These are phyloP conservation scores for Cerceris rybyensis DNA, from an alignment of 2,888 invertebrate genomes.

Conservation along the genomic window DNA sequence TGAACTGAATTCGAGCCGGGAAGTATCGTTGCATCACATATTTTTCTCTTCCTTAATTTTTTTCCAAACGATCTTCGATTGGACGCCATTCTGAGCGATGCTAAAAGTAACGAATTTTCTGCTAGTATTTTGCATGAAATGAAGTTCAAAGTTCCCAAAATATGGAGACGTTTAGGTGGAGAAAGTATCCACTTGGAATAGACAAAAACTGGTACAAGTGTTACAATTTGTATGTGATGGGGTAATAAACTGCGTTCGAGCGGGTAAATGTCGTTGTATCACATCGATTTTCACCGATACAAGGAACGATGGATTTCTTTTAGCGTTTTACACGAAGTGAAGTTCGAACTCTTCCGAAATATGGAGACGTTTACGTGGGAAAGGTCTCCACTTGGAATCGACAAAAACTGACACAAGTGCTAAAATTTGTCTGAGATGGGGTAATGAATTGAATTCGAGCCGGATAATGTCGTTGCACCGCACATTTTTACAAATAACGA, in stretches of 20 bases:
- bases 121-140: too few relatives aligned
- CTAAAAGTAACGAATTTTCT: too few relatives aligned
- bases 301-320: too few relatives aligned
- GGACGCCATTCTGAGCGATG: too few relatives aligned
- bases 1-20: not conserved
- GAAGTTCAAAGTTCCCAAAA: constrained; percentile 22
- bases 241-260: too few relatives aligned
- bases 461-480: not conserved
- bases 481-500: constrained; percentile 7
- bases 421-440: constrained; percentile 34
- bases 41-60: not conserved
- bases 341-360: constrained; percentile 22
- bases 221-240: constrained; percentile 34
- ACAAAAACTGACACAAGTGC: constrained; percentile 1
- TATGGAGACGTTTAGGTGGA: constrained; percentile 39
- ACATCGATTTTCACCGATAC: too few relatives aligned
- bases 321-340: too few relatives aligned
- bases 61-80: too few relatives aligned
- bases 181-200: constrained; percentile 12
- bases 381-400: constrained; percentile 1
- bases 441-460: constrained; percentile 17
- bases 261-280: too few relatives aligned
- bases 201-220: constrained; percentile 1
- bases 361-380: constrained; percentile 42
- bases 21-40: too few relatives aligned